Evolutionary conservation across 37 sponge, comb jelly and placozoan species (phyloP).

Genomic region (Chondrilla cf. caribensis): DNA sequence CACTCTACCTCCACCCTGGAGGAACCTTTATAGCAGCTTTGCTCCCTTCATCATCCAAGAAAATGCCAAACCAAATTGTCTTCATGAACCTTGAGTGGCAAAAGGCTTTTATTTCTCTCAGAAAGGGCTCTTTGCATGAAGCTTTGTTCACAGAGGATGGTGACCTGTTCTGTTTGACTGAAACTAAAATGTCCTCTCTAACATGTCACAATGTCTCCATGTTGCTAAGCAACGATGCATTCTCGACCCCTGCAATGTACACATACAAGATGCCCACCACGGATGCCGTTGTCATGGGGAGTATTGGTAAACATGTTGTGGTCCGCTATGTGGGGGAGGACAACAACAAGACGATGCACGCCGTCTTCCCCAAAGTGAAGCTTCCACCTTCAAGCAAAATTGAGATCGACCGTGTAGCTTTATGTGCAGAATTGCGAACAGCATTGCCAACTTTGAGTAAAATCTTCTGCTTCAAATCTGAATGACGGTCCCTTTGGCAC

Average conservation of each 20-base stretch:
- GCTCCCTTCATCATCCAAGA: too few relatives aligned
- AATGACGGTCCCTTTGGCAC: too few relatives aligned
- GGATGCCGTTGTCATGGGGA: not conserved
- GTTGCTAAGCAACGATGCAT: not conserved
- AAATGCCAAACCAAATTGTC: not conserved
- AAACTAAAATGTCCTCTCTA: not conserved
- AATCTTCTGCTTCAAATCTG: not conserved
- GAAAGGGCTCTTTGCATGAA: not conserved
- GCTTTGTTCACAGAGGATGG: not conserved
- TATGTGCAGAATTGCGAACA: not conserved
- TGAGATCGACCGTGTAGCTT: not conserved
- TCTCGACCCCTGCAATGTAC: too few relatives aligned
- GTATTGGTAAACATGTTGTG: not conserved
- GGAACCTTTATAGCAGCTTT: too few relatives aligned
- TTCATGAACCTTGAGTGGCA: not conserved
- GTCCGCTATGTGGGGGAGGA: not conserved
- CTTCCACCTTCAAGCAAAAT: not conserved
- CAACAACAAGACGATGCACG: not conserved
- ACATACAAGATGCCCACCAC: not conserved
- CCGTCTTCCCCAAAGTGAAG: not conserved
- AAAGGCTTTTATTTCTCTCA: not conserved
- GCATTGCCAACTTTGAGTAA: not conserved
- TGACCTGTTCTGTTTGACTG: not conserved
- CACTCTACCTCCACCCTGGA: too few relatives aligned
- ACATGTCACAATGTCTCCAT: slow-evolving; percentile 11